Evolutionary conservation across 2,888 invertebrate genomes (phyloP).

Genomic region (Nymphalis polychloros): DNA sequence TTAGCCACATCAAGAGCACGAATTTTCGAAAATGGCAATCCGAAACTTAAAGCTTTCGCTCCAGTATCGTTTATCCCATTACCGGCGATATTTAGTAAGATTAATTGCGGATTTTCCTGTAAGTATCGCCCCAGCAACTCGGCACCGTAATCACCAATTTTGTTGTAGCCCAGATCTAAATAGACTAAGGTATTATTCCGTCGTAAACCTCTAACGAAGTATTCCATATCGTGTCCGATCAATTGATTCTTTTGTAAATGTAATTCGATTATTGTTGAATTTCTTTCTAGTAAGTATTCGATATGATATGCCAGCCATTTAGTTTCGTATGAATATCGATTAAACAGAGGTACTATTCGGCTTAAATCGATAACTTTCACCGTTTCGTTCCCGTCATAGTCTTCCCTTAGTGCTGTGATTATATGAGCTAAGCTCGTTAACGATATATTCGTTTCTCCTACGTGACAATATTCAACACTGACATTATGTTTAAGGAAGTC

Average conservation of each 20-base stretch:
- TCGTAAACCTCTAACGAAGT: constrained; percentile 74
- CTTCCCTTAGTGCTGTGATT: constrained; percentile 68
- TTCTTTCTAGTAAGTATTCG: constrained; percentile 65
- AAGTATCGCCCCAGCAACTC: constrained; percentile 80
- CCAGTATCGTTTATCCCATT: constrained; percentile 82
- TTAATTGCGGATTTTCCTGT: constrained; percentile 69
- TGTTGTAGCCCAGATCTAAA: constrained; percentile 83
- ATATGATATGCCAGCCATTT: constrained; percentile 79
- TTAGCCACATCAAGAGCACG: constrained; percentile 80
- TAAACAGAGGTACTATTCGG: constrained; percentile 61
- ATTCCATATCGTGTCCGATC: constrained; percentile 82
- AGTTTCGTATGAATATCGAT: constrained; percentile 67
- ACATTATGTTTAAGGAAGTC: constrained; percentile 70
- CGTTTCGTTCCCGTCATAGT: constrained; percentile 60
- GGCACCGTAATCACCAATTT: constrained; percentile 82
- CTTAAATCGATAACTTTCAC: constrained; percentile 69
- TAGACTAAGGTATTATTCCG: constrained; percentile 77
- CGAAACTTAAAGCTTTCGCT: constrained; percentile 79
- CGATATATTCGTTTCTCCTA: constrained; percentile 82
- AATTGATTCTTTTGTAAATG: constrained; percentile 83
- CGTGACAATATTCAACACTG: constrained; percentile 74
- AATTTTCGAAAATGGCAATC: constrained; percentile 81
- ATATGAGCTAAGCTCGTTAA: constrained; percentile 80
- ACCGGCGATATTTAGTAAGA: constrained; percentile 78
- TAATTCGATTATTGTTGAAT: constrained; percentile 74